Percentiles rank a stretch among this genome's conserved stretches.
Evolutionary conservation across 2,888 invertebrate species (phyloP).

Genomic region (Oithona nana): DNA sequence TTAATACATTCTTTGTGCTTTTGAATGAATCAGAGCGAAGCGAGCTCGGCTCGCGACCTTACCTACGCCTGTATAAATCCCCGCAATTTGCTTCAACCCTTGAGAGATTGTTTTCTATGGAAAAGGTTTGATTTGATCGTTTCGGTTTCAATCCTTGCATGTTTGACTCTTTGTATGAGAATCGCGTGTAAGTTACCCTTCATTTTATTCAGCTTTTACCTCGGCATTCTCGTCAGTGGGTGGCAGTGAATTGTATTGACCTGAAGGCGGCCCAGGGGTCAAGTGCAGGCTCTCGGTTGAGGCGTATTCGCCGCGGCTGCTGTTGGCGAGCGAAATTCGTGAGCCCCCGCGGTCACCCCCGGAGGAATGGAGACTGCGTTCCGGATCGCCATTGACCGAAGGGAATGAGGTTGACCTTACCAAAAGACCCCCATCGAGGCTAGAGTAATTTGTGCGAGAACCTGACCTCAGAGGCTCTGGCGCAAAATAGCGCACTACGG

Average conservation of each 20-base stretch:
- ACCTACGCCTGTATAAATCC: no score
- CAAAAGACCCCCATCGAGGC: neutral
- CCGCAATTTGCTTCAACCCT: no score
- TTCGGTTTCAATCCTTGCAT: no score
- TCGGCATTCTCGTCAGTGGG: neutral
- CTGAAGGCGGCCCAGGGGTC: neutral
- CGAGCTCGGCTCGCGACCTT: no score
- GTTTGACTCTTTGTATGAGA: no score
- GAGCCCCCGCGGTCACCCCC: neutral
- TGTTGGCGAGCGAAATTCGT: neutral
- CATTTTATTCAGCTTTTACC: no score
- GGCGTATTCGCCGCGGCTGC: neutral
- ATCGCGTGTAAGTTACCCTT: no score
- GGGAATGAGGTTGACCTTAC: neutral
- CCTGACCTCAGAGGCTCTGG: neutral
- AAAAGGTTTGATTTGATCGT: no score
- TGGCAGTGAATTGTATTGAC: neutral
- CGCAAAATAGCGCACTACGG: constrained; percentile 1
- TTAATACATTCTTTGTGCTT: no score
- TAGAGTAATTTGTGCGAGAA: neutral
- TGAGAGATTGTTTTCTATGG: no score
- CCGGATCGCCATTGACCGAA: neutral
- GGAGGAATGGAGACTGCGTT: neutral
- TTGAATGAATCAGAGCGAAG: no score
- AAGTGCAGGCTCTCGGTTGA: neutral